Evolutionary conservation across 2,113 vertebrate genomes (phyloP), one percentile per base, ranked within the genome.

Genomic region (Chelonoidis abingdonii): DNA sequence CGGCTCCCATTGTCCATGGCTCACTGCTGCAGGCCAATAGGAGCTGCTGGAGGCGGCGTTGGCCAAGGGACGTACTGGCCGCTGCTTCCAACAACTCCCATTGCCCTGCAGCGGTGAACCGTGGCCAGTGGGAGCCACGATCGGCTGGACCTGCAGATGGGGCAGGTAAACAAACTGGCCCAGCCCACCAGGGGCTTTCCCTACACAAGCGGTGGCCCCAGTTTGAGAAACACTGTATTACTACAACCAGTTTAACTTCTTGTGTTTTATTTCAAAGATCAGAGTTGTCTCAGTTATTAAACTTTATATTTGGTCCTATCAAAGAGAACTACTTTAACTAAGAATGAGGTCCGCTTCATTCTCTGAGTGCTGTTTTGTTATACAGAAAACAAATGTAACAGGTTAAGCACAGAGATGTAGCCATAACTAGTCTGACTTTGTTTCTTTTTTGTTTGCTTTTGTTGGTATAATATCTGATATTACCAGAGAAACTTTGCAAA

Each of bases 361-460:
- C 76, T 50, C 7, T 3, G 0, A 4, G 6, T 1, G 14, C 24
- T 21, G 6, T 0, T 90, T 35, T 6, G 0, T 13, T 2, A 3
- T 52, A 38, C 2, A 21, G 27, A 44, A 80, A 10, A 1, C 8
- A 31, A 12, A 4, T 1, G 0, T 7, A 27, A 7, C 0, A 56
- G n/a, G 35, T n/a, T 75, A 31, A 12, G 44, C 3, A 1, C 11
- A 9, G 53, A 50, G 35, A 7, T 0, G 3, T 0, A 5, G 79
- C 56, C 14, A 53, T 49, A 75, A 10, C 56, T 16, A 11, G 10
- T 2, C 3, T 0, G 10, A 8, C 54, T 44, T 76, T 10, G 0
- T 6, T 41, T 6, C 85, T 50, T 35, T 54, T 25, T 17, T 29
- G 1, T 3, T 75, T 31, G 27, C 44, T 8, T 1, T 6, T 13